Conservation (phyloP, 2,888 invertebrate genomes). For the Yponomeuta evonymella region DNA sequence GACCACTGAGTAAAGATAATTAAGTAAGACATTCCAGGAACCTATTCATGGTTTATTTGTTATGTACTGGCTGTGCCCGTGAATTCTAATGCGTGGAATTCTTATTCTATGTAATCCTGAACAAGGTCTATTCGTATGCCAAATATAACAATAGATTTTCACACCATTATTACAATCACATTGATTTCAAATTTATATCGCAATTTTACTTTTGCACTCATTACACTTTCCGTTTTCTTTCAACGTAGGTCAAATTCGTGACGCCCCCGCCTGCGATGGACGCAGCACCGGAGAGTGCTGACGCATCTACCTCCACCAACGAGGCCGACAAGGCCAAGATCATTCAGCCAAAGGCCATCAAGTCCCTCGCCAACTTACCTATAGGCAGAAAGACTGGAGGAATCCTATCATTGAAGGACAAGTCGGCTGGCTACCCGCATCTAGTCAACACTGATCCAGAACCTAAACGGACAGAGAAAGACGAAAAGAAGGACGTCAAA, state of each 20-base stretch:
- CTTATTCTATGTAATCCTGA: too few relatives aligned
- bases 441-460: slow-evolving; percentile 62
- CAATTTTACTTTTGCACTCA: background rate
- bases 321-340: slow-evolving; percentile 49
- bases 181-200: too few relatives aligned
- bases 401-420: slow-evolving; percentile 71
- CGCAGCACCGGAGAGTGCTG: slow-evolving; percentile 38
- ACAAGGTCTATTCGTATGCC: too few relatives aligned
- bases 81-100: too few relatives aligned
- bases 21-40: too few relatives aligned
- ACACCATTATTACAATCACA: too few relatives aligned
- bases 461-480: slow-evolving; percentile 48
- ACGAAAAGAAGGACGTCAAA: slow-evolving; percentile 50
- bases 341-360: slow-evolving; percentile 45
- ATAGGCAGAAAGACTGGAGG: slow-evolving; percentile 68
- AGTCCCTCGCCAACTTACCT: slow-evolving; percentile 60
- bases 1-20: too few relatives aligned
- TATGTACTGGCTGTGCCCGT: too few relatives aligned
- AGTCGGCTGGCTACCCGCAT: slow-evolving; percentile 70
- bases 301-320: slow-evolving; percentile 31
- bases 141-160: too few relatives aligned
- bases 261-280: slow-evolving; percentile 69
- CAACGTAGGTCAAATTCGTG: slow-evolving; percentile 71
- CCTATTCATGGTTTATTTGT: too few relatives aligned
- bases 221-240: background rate